phyloP scores from a whole-genome alignment of 2,888 invertebrate genomes.

The Eupelmus urozonus region DNA sequence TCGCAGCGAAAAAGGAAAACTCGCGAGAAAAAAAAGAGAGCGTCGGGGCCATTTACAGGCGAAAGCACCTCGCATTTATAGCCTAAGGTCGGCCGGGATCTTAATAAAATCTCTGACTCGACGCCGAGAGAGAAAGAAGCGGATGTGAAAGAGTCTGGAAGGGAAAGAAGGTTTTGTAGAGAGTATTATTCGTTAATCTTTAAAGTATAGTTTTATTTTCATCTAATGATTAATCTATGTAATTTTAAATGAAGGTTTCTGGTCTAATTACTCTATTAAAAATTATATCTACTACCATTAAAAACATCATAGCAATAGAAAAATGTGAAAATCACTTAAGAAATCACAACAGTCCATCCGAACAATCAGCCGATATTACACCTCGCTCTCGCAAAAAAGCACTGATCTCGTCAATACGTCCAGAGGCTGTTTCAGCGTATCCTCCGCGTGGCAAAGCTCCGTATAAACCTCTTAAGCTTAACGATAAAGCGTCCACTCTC shows the following conservation, averaged over 20 bases:
- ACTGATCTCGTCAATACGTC: no score
- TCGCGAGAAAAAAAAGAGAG: constrained; percentile 1
- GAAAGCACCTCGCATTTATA: constrained; percentile 73
- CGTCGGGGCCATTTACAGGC: constrained; percentile 47
- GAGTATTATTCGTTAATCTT: constrained; percentile 27
- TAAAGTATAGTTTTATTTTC: background rate
- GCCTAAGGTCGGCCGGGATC: constrained; percentile 70
- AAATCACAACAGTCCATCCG: no score
- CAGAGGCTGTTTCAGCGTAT: no score
- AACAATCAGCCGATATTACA: no score
- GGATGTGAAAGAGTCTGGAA: constrained; percentile 46
- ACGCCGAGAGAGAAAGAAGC: background rate
- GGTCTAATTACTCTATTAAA: no score
- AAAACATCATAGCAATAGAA: no score
- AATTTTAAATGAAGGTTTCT: no score
- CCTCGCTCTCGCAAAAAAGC: no score
- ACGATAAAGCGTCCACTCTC: constrained; percentile 41
- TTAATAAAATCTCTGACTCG: constrained; percentile 74
- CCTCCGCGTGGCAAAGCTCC: constrained; percentile 8
- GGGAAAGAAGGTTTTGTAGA: background rate
- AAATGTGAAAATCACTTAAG: no score
- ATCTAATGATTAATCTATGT: background rate
- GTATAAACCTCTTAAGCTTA: constrained; percentile 60
- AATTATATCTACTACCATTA: no score
- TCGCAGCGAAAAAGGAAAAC: constrained; percentile 44